phyloP scores from a whole-genome alignment of 1,140 invertebrate species.

The Linepithema humile region DNA sequence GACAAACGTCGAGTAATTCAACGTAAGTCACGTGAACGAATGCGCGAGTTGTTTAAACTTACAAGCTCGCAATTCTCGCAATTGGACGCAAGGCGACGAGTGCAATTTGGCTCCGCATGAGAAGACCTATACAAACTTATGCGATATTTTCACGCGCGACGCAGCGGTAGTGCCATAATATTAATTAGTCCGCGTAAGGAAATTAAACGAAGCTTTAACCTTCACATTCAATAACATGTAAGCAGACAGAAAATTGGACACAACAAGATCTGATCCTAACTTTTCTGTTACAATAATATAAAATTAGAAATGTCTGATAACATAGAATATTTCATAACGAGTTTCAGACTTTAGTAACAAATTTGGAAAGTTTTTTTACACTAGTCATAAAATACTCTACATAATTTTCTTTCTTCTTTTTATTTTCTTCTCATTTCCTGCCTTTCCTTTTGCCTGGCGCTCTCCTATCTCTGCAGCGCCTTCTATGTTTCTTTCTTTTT shows the following conservation, averaged over 20 bases:
- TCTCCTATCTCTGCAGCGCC: neutral
- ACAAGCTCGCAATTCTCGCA: slow-evolving; percentile 5
- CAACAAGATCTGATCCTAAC: neutral
- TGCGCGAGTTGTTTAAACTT: slow-evolving; percentile 19
- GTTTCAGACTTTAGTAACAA: neutral
- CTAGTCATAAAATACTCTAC: neutral
- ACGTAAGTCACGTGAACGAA: slow-evolving; percentile 5
- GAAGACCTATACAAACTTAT: neutral
- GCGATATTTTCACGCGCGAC: slow-evolving; percentile 6
- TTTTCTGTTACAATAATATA: neutral
- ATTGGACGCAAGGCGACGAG: neutral
- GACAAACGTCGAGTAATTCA: slow-evolving; percentile 21
- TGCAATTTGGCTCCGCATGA: neutral
- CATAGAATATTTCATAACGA: neutral
- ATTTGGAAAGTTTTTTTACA: neutral
- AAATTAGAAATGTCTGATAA: neutral
- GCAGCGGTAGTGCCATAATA: neutral
- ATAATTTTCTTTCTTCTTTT: neutral
- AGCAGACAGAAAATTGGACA: neutral
- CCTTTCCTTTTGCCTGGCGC: neutral
- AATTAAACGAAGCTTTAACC: neutral
- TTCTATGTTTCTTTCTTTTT: neutral
- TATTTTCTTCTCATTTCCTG: neutral
- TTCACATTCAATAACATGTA: neutral
- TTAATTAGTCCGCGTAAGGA: neutral